A percentile compares a stretch with the other conserved stretches of the same genome.
These are phyloP conservation scores for Cyclargus thomasi DNA, from an alignment of 1,140 invertebrate species.

Conservation along the genomic window DNA sequence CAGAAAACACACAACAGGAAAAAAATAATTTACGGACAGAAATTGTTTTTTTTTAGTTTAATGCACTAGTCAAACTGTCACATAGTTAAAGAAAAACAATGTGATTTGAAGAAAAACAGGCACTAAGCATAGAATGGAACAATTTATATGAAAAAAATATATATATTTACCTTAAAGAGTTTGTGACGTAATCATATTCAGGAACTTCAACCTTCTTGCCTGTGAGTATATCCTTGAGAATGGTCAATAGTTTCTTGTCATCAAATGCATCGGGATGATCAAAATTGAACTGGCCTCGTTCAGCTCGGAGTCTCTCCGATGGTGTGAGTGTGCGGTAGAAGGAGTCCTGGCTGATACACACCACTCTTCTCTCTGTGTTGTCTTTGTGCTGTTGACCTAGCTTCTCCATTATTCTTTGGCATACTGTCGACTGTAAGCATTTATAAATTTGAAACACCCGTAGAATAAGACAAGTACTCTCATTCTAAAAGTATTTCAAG, in stretches of 20 bases:
- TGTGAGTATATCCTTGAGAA: slow-evolving; percentile 86
- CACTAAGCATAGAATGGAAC: too few relatives aligned
- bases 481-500: too few relatives aligned
- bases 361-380: slow-evolving; percentile 91
- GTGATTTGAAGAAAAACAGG: too few relatives aligned
- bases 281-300: slow-evolving; percentile 96
- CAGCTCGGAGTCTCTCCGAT: slow-evolving; percentile 88
- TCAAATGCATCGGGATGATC: slow-evolving; percentile 98
- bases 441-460: neutral
- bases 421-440: slow-evolving; percentile 90
- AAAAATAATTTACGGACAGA: too few relatives aligned
- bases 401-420: slow-evolving; percentile 95
- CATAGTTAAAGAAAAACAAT: too few relatives aligned
- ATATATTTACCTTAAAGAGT: slow-evolving; percentile 54
- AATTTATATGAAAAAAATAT: too few relatives aligned
- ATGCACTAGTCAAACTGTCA: too few relatives aligned
- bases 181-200: slow-evolving; percentile 90
- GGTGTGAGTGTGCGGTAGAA: slow-evolving; percentile 93
- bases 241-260: slow-evolving; percentile 87
- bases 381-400: slow-evolving; percentile 93
- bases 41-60: too few relatives aligned
- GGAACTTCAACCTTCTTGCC: slow-evolving; percentile 92
- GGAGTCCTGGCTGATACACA: slow-evolving; percentile 96
- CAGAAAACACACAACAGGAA: too few relatives aligned
- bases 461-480: too few relatives aligned